Base-by-base conservation (phyloP, 2,797 vertebrate species). In the Urophycis tenuis region DNA sequence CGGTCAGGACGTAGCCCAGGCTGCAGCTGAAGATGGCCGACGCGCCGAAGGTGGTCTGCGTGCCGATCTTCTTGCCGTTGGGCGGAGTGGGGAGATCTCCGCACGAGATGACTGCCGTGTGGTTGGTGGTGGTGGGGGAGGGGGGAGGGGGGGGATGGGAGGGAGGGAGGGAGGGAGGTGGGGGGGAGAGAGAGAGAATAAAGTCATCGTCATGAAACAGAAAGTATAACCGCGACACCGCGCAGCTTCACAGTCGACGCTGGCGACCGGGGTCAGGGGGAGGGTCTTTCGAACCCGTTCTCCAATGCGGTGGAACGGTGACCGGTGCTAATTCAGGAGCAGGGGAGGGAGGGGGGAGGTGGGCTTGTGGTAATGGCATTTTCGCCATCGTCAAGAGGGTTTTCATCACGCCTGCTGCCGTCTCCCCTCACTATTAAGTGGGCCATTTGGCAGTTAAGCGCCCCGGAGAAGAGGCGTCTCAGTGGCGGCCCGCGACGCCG, bases 21-120 rank as follows among this genome's bases (percentile, higher is more conserved):
- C 96, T 95, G 80, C 97, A 99, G 73, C 95, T 97, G 88, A 99
- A 98, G 90, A 99, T 98, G 85, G 95, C 96, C 45, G 97, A 97
- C 3, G 96, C 97, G 77, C 96, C 95, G 15, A 98, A 99, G 9
- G 96, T 96, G 78, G 91, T 95, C 79, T 99, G 98, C 76, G 95
- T 99, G 88, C 98, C 98, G 89, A 98, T 98, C 91, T 97, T 99
- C 92, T 95, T 97, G 82, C 96, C 96, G 91, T 98, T 98, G 83
- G 97, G 95, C 86, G 96, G 95, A 81, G 92, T 93, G 75, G 96
- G 94, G 79, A 97, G 92, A 87, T 96, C 95, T 76, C 97, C 96
- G 84, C 98, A 99, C 75, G 97, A 99, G 91, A 98, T 97, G 85
- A 99, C 98, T 99, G 89, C 72, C 85, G 87, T 75, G 88, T 29